phyloP scores from a whole-genome alignment of 2,888 invertebrate genomes.

The Rhabditophanes sp. region DNA sequence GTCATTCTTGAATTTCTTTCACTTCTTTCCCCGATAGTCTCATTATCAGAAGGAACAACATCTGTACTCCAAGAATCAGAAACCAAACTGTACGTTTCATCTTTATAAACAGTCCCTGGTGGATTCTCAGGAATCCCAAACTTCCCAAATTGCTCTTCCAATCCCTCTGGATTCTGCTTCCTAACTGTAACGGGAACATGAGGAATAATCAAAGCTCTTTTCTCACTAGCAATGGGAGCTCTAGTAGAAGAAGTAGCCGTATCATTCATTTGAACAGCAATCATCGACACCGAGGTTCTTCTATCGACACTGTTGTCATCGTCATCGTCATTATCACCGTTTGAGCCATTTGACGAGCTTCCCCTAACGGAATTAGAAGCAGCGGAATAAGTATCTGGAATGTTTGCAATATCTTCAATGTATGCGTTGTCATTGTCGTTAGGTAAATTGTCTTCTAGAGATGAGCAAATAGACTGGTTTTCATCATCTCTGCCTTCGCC shows the following conservation, averaged over 20 bases:
- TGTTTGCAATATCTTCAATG: not conserved
- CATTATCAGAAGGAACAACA: constrained; percentile 86
- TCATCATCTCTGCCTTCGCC: not conserved
- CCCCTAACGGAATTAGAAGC: constrained; percentile 11
- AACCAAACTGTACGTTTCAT: constrained; percentile 87
- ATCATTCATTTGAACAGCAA: constrained; percentile 7
- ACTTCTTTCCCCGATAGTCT: no score
- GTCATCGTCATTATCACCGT: constrained; percentile 25
- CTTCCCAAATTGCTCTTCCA: constrained; percentile 94
- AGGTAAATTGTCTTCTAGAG: not conserved
- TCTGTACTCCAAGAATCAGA: constrained; percentile 98
- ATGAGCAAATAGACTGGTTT: not conserved
- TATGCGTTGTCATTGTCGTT: not conserved
- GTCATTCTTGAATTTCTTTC: constrained; percentile 3
- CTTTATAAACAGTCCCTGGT: constrained; percentile 57
- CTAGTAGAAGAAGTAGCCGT: constrained; percentile 9
- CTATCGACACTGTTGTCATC: no score
- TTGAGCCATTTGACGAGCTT: constrained; percentile 19
- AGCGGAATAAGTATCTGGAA: not conserved
- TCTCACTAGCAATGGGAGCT: constrained; percentile 11
- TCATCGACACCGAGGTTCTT: not conserved
- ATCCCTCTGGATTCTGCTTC: constrained; percentile 72
- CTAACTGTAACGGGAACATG: constrained; percentile 47
- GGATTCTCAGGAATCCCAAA: constrained; percentile 94
- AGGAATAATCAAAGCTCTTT: constrained; percentile 11